These are phyloP conservation scores for Lumbricus terrestris DNA, from an alignment of 2,888 invertebrate genomes.

Conservation along the genomic window DNA sequence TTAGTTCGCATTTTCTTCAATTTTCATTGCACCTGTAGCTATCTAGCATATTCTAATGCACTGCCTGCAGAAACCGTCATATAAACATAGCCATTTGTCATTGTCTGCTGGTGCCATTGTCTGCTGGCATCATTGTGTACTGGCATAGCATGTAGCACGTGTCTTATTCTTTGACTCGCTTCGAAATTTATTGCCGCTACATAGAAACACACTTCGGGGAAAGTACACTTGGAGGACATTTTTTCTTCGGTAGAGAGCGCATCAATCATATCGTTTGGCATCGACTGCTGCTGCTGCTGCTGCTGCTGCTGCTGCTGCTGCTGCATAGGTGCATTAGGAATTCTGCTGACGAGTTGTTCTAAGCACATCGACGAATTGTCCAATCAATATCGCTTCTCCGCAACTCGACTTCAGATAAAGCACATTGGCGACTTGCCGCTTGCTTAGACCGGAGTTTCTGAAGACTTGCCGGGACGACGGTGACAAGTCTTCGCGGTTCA, in stretches of 20 bases:
- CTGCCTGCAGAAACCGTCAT: neutral
- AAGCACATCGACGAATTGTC: neutral
- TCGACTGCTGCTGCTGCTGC: neutral
- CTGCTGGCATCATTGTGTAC: too few relatives aligned
- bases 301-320: too few relatives aligned
- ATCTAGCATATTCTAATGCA: neutral
- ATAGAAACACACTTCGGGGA: neutral
- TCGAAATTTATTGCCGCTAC: neutral
- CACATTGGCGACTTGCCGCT: neutral
- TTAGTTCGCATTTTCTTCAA: neutral
- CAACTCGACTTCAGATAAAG: neutral
- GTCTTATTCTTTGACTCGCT: neutral
- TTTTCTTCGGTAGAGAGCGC: neutral
- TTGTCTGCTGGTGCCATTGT: too few relatives aligned
- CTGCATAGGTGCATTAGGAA: neutral
- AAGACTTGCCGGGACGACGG: neutral
- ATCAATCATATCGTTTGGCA: neutral
- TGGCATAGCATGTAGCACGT: neutral
- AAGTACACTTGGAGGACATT: neutral
- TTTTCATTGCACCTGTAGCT: neutral
- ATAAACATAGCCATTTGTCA: neutral
- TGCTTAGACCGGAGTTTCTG: neutral
- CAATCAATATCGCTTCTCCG: neutral
- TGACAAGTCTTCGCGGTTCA: neutral
- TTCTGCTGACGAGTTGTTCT: neutral